Conservation (phyloP, 2,797 vertebrate genomes). For the Otolemur crassicaudatus region DNA sequence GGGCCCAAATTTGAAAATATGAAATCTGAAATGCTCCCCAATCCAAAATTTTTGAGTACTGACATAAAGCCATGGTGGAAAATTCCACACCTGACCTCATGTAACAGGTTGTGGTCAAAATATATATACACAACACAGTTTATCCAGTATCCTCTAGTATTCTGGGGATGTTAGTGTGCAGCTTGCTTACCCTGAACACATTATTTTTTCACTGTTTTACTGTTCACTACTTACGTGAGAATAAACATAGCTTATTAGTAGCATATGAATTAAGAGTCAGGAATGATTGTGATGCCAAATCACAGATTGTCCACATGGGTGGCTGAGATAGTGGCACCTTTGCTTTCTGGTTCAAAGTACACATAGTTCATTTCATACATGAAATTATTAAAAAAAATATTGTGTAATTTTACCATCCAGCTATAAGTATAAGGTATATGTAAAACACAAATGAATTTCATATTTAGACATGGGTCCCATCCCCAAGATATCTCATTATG, state of each 20-base stretch:
- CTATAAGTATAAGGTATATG: not conserved
- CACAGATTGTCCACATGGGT: not conserved
- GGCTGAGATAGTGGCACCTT: not conserved
- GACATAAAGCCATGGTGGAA: not conserved
- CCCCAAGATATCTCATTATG: not conserved
- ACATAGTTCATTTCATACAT: not conserved
- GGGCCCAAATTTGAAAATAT: not conserved
- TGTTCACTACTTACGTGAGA: not conserved
- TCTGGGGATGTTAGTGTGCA: not conserved
- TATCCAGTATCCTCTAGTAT: too few relatives aligned
- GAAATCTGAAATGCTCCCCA: not conserved
- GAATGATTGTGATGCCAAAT: not conserved
- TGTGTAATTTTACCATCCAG: not conserved
- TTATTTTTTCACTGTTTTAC: not conserved
- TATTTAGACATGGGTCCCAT: not conserved
- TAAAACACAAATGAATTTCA: not conserved
- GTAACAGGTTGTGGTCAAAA: not conserved
- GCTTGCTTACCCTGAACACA: not conserved
- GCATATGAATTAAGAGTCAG: not conserved
- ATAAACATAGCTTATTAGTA: not conserved
- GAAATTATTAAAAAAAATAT: not conserved
- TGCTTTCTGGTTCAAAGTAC: not conserved
- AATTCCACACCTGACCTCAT: not conserved
- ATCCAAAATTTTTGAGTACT: not conserved
- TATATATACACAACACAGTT: not conserved